A percentile compares a stretch with the other conserved stretches of the same genome.
These are phyloP conservation scores for Eupeodes corollae DNA, from an alignment of 1,140 invertebrate species.

Conservation along the genomic window DNA sequence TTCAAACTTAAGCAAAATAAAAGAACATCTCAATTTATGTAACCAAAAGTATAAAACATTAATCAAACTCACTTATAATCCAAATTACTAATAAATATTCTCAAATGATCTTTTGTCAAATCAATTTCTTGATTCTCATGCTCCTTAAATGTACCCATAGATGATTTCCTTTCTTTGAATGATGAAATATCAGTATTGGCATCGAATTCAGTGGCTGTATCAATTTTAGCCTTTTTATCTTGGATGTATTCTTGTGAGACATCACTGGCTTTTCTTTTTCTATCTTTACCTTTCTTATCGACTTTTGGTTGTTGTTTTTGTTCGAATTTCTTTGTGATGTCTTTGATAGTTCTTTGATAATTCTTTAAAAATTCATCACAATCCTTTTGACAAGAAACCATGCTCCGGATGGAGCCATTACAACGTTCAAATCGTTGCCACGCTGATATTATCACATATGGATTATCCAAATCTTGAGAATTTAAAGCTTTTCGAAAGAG, in stretches of 20 bases:
- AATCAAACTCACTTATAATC: conserved; percentile 6
- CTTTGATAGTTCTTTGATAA: neutral
- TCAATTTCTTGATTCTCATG: conserved; percentile 13
- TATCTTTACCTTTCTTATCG: neutral
- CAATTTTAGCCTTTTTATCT: conserved; percentile 3
- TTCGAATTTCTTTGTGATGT: neutral
- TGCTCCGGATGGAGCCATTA: conserved; percentile 9
- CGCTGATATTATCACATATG: conserved; percentile 6
- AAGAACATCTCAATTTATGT: neutral
- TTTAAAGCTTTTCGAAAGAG: conserved; percentile 12
- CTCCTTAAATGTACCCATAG: conserved; percentile 5
- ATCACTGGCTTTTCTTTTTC: conserved; percentile 2
- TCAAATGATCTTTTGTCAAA: conserved; percentile 12
- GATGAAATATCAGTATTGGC: neutral
- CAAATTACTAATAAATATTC: conserved; percentile 16
- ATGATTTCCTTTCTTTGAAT: neutral
- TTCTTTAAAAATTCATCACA: conserved; percentile 7
- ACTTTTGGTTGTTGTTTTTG: neutral
- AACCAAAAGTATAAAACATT: neutral
- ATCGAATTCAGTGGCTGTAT: neutral
- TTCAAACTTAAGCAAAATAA: conserved; percentile 8
- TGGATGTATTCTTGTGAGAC: neutral
- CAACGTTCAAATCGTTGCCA: conserved; percentile 15
- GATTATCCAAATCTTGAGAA: conserved; percentile 12
- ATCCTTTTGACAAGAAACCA: conserved; percentile 7